Percentiles rank a stretch among this genome's conserved stretches.
These are phyloP conservation scores for Drosophila biarmipes DNA, from an alignment of 1,140 invertebrate genomes.

Conservation along the genomic window DNA sequence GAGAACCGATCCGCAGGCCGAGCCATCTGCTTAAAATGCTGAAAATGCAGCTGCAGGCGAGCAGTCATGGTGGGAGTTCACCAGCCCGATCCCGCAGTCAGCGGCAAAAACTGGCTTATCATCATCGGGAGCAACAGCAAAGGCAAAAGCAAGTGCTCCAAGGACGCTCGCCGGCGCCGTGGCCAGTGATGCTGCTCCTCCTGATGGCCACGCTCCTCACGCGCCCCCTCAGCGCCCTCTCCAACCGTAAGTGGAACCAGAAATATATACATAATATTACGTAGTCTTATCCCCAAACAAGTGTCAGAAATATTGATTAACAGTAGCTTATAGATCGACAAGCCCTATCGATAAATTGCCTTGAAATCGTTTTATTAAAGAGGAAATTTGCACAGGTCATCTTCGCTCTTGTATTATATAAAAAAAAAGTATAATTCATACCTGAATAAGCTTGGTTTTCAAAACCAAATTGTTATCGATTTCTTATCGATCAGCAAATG, in stretches of 20 bases:
- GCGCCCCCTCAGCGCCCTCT: constrained; percentile 52
- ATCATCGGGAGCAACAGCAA: constrained; percentile 24
- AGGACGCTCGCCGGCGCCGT: constrained; percentile 42
- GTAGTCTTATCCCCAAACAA: too few relatives aligned
- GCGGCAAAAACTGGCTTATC: constrained; percentile 17
- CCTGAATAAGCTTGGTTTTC: too few relatives aligned
- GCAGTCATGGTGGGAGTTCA: constrained; percentile 12
- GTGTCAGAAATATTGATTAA: too few relatives aligned
- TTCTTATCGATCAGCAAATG: too few relatives aligned
- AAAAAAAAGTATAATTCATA: too few relatives aligned
- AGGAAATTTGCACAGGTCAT: too few relatives aligned
- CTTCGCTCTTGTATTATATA: too few relatives aligned
- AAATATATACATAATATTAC: background rate
- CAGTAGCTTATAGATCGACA: too few relatives aligned
- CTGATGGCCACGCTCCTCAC: constrained; percentile 61
- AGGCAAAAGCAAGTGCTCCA: constrained; percentile 37
- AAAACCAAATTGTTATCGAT: too few relatives aligned
- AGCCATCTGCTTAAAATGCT: constrained; percentile 37
- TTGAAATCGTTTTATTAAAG: too few relatives aligned
- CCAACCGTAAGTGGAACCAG: constrained; percentile 63
- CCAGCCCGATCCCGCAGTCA: background rate
- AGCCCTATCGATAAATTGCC: too few relatives aligned
- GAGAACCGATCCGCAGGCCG: constrained; percentile 8
- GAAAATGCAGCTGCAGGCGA: constrained; percentile 54
- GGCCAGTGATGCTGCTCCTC: constrained; percentile 59